Evolutionary conservation across 2,797 vertebrate genomes (phyloP).

Genomic region (Kryptopterus vitreolus): DNA sequence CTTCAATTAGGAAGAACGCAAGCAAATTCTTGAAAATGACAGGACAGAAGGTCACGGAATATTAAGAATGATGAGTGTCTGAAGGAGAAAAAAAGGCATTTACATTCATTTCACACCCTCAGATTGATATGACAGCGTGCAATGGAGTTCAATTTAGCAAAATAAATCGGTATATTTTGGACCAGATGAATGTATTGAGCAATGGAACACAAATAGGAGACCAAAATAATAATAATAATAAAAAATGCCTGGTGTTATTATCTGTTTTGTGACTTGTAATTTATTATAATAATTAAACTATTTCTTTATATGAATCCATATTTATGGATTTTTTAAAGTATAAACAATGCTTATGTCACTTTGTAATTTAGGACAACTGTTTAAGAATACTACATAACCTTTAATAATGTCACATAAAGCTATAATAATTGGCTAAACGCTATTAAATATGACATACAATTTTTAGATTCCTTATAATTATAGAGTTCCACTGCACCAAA

Average conservation of each 20-base stretch:
- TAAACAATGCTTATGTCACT: neutral
- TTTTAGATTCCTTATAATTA: too few species aligned
- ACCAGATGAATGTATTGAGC: neutral
- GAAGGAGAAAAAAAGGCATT: constrained; percentile 29
- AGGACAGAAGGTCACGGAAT: constrained; percentile 16
- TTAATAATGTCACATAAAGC: neutral
- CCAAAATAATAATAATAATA: neutral
- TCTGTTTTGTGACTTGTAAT: neutral
- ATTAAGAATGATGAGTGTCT: constrained; percentile 25
- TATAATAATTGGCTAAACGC: neutral
- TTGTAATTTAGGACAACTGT: neutral
- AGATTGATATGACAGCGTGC: constrained; percentile 3
- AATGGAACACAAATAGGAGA: constrained; percentile 4
- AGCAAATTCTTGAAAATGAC: constrained; percentile 26
- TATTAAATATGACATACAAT: neutral
- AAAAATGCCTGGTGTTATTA: neutral
- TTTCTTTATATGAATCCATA: neutral
- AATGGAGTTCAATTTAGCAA: neutral
- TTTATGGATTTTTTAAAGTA: neutral
- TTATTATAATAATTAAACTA: neutral
- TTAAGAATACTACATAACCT: neutral
- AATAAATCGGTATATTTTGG: neutral
- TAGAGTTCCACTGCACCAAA: too few species aligned
- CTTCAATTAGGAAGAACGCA: constrained; percentile 16
- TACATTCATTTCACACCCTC: constrained; percentile 21